phyloP scores from a whole-genome alignment of 2,888 invertebrate genomes.

The Deroplatys truncata region DNA sequence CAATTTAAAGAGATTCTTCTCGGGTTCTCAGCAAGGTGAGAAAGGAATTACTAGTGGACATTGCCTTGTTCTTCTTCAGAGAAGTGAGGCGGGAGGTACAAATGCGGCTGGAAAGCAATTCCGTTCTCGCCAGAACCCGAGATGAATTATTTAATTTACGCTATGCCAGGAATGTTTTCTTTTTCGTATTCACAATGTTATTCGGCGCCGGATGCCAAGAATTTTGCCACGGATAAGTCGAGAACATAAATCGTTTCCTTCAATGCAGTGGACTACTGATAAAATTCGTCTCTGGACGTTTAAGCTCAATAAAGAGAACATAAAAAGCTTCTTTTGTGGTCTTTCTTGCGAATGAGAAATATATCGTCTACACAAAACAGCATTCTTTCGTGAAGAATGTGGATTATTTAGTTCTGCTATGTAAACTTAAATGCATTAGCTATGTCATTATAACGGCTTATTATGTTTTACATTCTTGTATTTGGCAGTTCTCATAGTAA shows the following conservation, averaged over 20 bases:
- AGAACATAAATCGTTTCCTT: not conserved
- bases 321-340: not conserved
- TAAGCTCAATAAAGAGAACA: not conserved
- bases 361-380: too few species aligned
- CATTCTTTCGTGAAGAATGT: too few species aligned
- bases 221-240: not conserved
- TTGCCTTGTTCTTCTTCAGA: not conserved
- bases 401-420: too few species aligned
- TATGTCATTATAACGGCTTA: too few species aligned
- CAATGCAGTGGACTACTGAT: not conserved
- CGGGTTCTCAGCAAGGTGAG: not conserved
- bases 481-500: too few species aligned
- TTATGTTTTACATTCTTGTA: too few species aligned
- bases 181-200: not conserved
- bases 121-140: not conserved
- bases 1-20: not conserved
- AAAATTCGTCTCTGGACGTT: not conserved
- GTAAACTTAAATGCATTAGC: too few species aligned
- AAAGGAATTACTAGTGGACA: not conserved
- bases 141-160: not conserved
- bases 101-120: not conserved
- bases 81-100: not conserved
- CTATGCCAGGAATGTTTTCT: not conserved
- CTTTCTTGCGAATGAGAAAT: not conserved
- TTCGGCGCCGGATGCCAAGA: not conserved